These are phyloP conservation scores for Troilus luridus DNA, from an alignment of 2,888 invertebrate species.

Conservation along the genomic window DNA sequence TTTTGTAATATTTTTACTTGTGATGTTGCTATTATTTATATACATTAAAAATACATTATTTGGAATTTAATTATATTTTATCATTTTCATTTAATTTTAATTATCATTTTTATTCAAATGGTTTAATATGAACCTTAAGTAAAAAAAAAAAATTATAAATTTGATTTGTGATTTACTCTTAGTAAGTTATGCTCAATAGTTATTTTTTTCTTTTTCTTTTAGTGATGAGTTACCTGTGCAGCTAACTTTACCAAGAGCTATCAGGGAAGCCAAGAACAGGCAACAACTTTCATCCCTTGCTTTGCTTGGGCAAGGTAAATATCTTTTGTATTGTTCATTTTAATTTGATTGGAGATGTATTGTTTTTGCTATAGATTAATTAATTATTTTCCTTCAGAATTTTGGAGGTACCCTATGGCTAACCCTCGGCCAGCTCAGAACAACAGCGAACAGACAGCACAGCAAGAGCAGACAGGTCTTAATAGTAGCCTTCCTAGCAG, in stretches of 20 bases:
- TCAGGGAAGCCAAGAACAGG: constrained; percentile 89
- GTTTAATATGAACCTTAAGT: too few relatives aligned
- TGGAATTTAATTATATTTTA: too few relatives aligned
- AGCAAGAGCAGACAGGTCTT: constrained; percentile 69
- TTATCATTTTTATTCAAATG: too few relatives aligned
- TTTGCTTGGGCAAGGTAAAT: constrained; percentile 81
- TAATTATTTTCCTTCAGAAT: constrained; percentile 66
- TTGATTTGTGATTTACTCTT: too few relatives aligned
- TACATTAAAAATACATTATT: too few relatives aligned
- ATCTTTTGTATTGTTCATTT: neutral
- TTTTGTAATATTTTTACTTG: neutral
- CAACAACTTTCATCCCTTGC: constrained; percentile 93
- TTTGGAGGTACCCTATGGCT: constrained; percentile 79
- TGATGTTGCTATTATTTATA: neutral
- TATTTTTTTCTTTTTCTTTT: constrained; percentile 66
- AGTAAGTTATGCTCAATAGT: neutral
- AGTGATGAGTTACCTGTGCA: constrained; percentile 95
- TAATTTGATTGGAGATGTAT: neutral
- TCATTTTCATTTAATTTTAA: too few relatives aligned
- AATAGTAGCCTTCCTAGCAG: constrained; percentile 68
- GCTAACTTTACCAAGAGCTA: constrained; percentile 86
- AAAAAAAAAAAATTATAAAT: too few relatives aligned
- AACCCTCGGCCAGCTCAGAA: constrained; percentile 75
- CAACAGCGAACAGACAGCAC: constrained; percentile 70
- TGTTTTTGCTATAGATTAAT: neutral